Evolutionary conservation across 64 coral and sea anemone genomes (phyloP).

Genomic region (Acropora yongei): DNA sequence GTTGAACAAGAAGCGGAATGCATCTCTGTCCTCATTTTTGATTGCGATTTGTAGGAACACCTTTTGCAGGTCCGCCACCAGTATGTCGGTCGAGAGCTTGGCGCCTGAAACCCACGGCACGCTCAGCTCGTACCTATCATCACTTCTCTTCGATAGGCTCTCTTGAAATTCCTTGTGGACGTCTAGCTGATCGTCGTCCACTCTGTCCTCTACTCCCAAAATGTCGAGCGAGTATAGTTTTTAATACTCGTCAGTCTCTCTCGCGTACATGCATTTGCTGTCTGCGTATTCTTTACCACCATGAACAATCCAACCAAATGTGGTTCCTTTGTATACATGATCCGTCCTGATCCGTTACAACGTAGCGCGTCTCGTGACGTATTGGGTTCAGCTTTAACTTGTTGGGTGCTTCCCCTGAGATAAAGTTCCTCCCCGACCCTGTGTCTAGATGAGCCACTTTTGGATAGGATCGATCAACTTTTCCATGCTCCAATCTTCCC

Average conservation of each 20-base stretch:
- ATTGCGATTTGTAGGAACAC: constrained; percentile 23
- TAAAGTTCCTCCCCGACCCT: constrained; percentile 59
- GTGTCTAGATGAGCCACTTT: constrained; percentile 75
- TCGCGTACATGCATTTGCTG: constrained; percentile 4
- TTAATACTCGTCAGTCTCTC: constrained; percentile 22
- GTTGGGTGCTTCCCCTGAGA: constrained; percentile 46
- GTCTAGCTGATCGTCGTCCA: constrained; percentile 21
- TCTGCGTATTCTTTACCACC: constrained; percentile 35
- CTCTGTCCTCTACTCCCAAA: constrained; percentile 35
- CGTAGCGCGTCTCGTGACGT: constrained; percentile 30
- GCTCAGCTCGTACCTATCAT: background rate
- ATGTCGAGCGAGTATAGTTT: background rate
- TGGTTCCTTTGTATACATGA: constrained; percentile 47
- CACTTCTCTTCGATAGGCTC: background rate
- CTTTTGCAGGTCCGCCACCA: constrained; percentile 32
- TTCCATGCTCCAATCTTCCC: constrained; percentile 85
- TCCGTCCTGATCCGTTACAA: constrained; percentile 58
- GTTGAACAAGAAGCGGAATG: constrained; percentile 44
- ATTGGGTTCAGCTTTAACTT: constrained; percentile 31
- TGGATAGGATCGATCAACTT: constrained; percentile 54
- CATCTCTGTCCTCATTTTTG: constrained; percentile 38
- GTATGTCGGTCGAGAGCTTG: background rate
- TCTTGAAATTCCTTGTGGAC: background rate
- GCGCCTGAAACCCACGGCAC: constrained; percentile 22
- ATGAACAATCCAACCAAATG: constrained; percentile 58